Evolutionary conservation across 1,140 invertebrate species (phyloP).

Genomic region (Melitaea cinxia): DNA sequence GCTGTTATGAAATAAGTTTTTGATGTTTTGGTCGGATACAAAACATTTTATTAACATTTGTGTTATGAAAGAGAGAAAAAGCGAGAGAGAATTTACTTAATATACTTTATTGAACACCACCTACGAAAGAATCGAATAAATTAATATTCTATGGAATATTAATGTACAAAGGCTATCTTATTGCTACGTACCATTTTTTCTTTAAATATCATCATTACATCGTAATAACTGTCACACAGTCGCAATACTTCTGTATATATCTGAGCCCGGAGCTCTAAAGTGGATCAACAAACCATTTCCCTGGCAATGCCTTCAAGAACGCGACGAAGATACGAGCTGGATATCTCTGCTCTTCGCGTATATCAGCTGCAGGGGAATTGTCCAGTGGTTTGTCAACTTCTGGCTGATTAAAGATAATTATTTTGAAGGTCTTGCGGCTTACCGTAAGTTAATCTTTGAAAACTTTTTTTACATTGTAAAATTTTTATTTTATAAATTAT

Average conservation of each 20-base stretch:
- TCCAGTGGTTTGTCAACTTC: conserved; percentile 67
- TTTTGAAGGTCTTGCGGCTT: conserved; percentile 45
- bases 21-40: no score
- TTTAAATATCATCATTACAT: no score
- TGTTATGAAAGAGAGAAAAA: no score
- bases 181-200: no score
- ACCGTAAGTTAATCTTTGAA: conserved; percentile 47
- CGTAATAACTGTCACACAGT: no score
- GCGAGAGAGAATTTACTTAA: no score
- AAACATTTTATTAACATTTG: no score
- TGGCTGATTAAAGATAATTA: conserved; percentile 72
- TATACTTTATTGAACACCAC: no score
- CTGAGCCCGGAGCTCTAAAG: conserved; percentile 26
- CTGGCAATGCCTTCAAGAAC: background rate
- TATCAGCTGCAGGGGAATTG: conserved; percentile 52
- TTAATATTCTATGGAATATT: no score
- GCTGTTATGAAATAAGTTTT: no score
- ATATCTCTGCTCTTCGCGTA: conserved; percentile 60
- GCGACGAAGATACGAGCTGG: conserved; percentile 62
- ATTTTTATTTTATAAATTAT: background rate
- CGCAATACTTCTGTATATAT: conserved; percentile 45
- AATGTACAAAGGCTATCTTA: no score
- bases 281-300: conserved; percentile 32
- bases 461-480: background rate
- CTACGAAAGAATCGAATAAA: no score